phyloP scores from a whole-genome alignment of 2,113 vertebrate genomes.

The Herpailurus yagouaroundi region DNA sequence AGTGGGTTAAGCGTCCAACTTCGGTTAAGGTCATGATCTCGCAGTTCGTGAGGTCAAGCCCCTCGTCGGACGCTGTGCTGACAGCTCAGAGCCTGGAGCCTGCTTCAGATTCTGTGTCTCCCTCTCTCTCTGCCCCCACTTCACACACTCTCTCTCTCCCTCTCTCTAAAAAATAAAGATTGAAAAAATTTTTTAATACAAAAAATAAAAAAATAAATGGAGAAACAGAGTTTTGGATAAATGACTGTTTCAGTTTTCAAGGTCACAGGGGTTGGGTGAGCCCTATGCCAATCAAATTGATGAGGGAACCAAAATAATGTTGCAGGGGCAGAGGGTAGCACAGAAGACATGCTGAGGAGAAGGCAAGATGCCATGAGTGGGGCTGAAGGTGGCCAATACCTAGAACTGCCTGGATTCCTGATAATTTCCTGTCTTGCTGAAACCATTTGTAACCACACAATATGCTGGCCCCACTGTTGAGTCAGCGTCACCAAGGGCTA shows the following conservation, averaged over 20 bases:
- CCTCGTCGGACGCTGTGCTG: too few species aligned
- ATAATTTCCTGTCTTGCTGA: background rate
- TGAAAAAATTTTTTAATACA: too few species aligned
- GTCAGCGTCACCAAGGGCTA: background rate
- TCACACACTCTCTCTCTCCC: too few species aligned
- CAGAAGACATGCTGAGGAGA: background rate
- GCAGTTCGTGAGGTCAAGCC: too few species aligned
- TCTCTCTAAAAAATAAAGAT: too few species aligned
- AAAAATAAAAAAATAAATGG: background rate
- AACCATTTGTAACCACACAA: background rate
- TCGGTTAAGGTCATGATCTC: too few species aligned
- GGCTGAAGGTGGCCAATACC: background rate
- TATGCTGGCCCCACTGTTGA: background rate
- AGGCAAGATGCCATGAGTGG: background rate
- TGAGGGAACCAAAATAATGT: background rate
- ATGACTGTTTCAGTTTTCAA: background rate
- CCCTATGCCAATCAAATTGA: background rate
- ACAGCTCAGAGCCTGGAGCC: too few species aligned
- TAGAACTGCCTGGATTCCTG: background rate
- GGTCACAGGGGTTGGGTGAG: background rate
- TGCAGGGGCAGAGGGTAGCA: background rate
- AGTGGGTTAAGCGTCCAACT: too few species aligned
- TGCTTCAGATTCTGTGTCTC: too few species aligned
- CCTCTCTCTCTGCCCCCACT: too few species aligned
- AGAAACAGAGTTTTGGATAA: background rate